Percentiles rank a stretch among this genome's conserved stretches.
Evolutionary conservation across 1,140 invertebrate species (phyloP).

Genomic region (Calliopsis andreniformis): DNA sequence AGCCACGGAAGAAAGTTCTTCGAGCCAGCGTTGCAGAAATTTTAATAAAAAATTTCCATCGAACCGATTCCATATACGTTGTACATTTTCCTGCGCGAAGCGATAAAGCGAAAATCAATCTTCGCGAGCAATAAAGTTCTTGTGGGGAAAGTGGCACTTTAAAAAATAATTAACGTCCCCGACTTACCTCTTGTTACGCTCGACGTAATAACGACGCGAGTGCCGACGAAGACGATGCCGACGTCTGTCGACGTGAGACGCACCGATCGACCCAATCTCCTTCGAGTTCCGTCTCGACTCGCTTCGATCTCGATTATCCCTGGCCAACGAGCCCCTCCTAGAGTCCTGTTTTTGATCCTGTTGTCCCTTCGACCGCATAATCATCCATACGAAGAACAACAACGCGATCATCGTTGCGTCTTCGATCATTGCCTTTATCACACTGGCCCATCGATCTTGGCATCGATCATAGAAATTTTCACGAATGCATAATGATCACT

Average conservation of each 20-base stretch:
- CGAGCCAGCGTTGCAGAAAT: no score
- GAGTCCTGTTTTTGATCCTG: slow-evolving; percentile 38
- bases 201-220: slow-evolving; percentile 73
- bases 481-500: neutral
- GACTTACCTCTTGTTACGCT: slow-evolving; percentile 75
- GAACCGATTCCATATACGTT: no score
- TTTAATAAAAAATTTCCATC: no score
- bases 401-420: slow-evolving; percentile 69
- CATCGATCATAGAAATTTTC: slow-evolving; percentile 10
- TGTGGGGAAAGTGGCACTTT: neutral
- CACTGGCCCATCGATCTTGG: slow-evolving; percentile 1
- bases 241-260: slow-evolving; percentile 63
- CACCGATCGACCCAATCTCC: slow-evolving; percentile 60
- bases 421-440: slow-evolving; percentile 38
- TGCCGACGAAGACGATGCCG: slow-evolving; percentile 68
- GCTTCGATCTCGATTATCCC: slow-evolving; percentile 45
- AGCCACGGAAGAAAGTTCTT: no score
- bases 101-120: neutral
- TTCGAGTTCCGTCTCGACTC: slow-evolving; percentile 70
- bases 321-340: slow-evolving; percentile 27
- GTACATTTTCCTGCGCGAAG: neutral
- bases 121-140: neutral
- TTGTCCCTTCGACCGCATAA: slow-evolving; percentile 43
- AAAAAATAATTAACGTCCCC: slow-evolving; percentile 9
- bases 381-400: slow-evolving; percentile 73